Conservation (phyloP, 1,140 invertebrate genomes). For the Penaeus japonicus region DNA sequence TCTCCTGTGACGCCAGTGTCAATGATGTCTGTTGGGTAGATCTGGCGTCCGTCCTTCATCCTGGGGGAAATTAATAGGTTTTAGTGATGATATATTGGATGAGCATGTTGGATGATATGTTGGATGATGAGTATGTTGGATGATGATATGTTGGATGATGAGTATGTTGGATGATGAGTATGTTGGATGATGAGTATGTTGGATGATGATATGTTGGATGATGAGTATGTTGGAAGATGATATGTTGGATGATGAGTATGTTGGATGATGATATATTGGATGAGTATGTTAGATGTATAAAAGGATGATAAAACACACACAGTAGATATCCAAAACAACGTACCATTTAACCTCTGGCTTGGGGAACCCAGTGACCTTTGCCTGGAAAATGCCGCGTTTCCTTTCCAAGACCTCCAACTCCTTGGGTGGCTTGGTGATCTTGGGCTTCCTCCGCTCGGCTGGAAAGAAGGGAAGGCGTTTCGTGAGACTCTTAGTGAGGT, state of each 20-base stretch:
- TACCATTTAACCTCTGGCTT: constrained; percentile 61
- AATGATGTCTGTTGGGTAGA: constrained; percentile 34
- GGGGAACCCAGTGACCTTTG: constrained; percentile 60
- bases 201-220: no score
- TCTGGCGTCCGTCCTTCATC: constrained; percentile 72
- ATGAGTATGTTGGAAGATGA: no score
- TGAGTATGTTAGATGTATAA: neutral
- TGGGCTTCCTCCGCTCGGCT: constrained; percentile 58
- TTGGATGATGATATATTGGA: no score
- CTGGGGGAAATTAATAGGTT: constrained; percentile 61
- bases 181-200: no score
- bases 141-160: no score
- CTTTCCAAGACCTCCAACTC: constrained; percentile 58
- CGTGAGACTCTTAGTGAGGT: neutral
- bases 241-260: no score
- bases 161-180: no score
- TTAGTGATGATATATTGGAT: neutral
- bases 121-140: neutral
- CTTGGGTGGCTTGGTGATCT: constrained; percentile 45
- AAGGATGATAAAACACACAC: neutral
- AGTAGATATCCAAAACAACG: neutral
- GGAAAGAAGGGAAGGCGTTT: neutral
- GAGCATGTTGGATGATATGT: neutral
- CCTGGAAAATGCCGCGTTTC: constrained; percentile 58
- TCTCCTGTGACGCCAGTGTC: constrained; percentile 27